These are phyloP conservation scores for Myxocyprinus asiaticus DNA, from an alignment of 2,113 vertebrate species.

Conservation along the genomic window DNA sequence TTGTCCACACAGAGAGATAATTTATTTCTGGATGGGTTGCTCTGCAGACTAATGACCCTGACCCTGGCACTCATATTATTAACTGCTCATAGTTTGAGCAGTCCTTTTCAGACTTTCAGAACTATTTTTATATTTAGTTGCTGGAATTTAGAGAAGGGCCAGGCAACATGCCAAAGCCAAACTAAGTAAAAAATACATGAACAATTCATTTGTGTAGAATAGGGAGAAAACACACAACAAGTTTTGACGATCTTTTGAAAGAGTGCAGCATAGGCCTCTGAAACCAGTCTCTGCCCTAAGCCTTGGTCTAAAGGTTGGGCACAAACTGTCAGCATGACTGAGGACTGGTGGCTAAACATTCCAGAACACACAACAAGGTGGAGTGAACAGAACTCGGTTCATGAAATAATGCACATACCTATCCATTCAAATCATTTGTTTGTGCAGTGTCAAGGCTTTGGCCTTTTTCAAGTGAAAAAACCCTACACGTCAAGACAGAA, in stretches of 20 bases:
- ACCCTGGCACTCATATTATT: constrained; percentile 35
- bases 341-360: background rate
- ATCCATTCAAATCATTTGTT: background rate
- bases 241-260: background rate
- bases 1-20: constrained; percentile 42
- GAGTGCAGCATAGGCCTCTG: background rate
- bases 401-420: background rate
- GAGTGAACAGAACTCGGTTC: background rate
- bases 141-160: background rate
- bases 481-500: no score
- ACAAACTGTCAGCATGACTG: background rate
- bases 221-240: no score
- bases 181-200: no score
- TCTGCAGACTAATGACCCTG: constrained; percentile 26
- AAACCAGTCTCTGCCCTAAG: background rate
- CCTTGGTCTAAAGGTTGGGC: no score
- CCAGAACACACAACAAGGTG: background rate
- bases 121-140: constrained; percentile 27
- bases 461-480: background rate
- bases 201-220: no score
- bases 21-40: constrained; percentile 45
- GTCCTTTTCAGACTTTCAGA: constrained; percentile 28
- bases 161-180: background rate
- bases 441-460: background rate
- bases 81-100: constrained; percentile 6